phyloP scores from a whole-genome alignment of 2,113 vertebrate genomes.

The Bambusicola thoracicus region DNA sequence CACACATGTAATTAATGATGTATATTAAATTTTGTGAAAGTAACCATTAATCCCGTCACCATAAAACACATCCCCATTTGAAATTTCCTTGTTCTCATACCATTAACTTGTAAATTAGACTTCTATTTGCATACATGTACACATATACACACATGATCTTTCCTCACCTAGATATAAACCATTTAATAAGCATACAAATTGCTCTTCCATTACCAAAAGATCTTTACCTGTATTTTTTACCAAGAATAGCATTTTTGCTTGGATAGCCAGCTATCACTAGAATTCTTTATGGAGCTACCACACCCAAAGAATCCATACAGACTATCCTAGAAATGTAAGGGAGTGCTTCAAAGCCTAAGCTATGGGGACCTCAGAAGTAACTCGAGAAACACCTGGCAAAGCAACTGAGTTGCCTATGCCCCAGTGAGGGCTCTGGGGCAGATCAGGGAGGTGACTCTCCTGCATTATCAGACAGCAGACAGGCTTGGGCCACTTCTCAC shows the following conservation, averaged over 20 bases:
- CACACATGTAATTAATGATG: not conserved
- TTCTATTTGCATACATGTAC: constrained; percentile 11
- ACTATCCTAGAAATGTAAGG: rapidly evolving
- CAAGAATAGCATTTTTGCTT: not conserved
- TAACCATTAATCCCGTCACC: not conserved
- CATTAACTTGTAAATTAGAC: not conserved
- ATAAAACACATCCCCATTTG: not conserved
- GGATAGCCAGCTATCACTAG: not conserved
- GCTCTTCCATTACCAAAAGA: not conserved
- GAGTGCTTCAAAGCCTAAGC: not conserved
- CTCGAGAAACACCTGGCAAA: not conserved
- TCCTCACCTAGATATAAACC: not conserved
- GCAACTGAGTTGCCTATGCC: not conserved
- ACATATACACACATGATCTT: not conserved
- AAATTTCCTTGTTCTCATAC: not conserved
- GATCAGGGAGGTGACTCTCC: not conserved
- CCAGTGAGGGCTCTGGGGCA: not conserved
- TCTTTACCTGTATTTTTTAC: not conserved
- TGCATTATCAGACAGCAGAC: too few relatives aligned
- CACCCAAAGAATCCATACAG: not conserved
- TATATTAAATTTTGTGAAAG: not conserved
- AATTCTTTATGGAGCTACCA: not conserved
- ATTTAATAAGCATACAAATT: not conserved
- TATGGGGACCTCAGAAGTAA: too few relatives aligned
- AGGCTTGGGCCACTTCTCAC: not conserved